Conservation (phyloP, 1,140 invertebrate genomes). For the Sitodiplosis mosellana region DNA sequence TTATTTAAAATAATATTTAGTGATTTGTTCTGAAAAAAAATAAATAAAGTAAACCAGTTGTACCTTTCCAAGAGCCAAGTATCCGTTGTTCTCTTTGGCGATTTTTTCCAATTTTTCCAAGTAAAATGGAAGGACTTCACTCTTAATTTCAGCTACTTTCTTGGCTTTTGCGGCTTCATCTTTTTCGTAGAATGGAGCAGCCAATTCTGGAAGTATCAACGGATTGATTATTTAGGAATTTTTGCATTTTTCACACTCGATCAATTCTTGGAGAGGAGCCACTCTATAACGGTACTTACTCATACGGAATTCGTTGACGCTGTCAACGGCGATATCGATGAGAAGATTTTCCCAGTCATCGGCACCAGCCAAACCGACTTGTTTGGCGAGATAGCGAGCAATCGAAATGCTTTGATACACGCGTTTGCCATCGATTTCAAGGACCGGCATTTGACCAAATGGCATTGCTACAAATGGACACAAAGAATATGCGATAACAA, state of each 20-base stretch:
- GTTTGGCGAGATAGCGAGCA: constrained; percentile 47
- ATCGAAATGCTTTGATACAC: constrained; percentile 51
- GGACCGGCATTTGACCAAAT: constrained; percentile 52
- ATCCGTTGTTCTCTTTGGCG: constrained; percentile 32
- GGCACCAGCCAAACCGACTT: constrained; percentile 40
- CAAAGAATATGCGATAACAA: not conserved
- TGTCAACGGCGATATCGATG: constrained; percentile 43
- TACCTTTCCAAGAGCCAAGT: constrained; percentile 34
- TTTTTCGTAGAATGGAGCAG: constrained; percentile 27
- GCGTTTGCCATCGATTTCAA: constrained; percentile 50
- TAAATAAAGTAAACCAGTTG: not conserved
- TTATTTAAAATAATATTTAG: constrained; percentile 6
- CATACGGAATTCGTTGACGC: constrained; percentile 31
- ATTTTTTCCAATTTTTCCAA: constrained; percentile 35
- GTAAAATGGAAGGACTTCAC: constrained; percentile 35
- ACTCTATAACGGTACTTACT: constrained; percentile 17
- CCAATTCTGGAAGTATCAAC: constrained; percentile 27
- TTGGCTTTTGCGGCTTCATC: constrained; percentile 29
- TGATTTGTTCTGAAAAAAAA: not conserved
- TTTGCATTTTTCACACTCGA: not conserved
- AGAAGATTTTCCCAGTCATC: constrained; percentile 43
- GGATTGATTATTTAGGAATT: no score
- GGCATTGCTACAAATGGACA: constrained; percentile 34
- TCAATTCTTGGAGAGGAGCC: no score
- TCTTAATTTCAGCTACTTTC: constrained; percentile 24